Evolutionary conservation across 2,113 vertebrate species (phyloP).

Genomic region (chimpanzee (Pan troglodytes)): NHGRI_mPanTro3-v2.1_pri NC_072409.2:67764501-67765000

Average conservation of each 20-base stretch:
- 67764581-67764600: not conserved
- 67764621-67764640: not conserved
- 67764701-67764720: not conserved
- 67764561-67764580: not conserved
- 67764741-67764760: not conserved
- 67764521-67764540: too few species aligned
- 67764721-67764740: not conserved
- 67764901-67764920: slow-evolving; percentile 15
- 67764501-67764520: not conserved
- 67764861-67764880: not conserved
- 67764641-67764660: not conserved
- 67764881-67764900: slow-evolving; percentile 17
- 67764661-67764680: not conserved
- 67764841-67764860: not conserved
- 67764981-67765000: not conserved
- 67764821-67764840: not conserved
- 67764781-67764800: not conserved
- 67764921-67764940: not conserved
- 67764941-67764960: not conserved
- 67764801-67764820: not conserved
- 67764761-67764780: not conserved
- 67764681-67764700: not conserved
- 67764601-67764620: not conserved
- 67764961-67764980: not conserved
- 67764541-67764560: not conserved